Conservation (phyloP, 2,797 vertebrate species). For the Arctocebus calabarensis region DNA sequence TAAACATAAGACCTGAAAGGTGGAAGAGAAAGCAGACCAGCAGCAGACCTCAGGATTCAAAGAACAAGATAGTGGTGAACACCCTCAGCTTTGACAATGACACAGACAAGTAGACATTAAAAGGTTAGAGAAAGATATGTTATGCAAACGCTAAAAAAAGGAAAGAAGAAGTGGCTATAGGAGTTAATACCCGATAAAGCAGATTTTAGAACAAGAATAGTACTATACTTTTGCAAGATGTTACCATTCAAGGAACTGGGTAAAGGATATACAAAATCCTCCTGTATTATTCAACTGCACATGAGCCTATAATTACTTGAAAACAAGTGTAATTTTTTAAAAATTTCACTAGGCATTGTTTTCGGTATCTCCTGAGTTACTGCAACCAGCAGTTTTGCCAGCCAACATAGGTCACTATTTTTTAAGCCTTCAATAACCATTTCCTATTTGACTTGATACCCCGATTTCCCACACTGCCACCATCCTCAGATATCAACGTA, state of each 20-base stretch:
- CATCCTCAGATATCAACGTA: neutral
- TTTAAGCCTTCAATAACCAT: neutral
- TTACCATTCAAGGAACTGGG: neutral
- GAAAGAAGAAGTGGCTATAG: neutral
- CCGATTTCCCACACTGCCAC: neutral
- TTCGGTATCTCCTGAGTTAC: neutral
- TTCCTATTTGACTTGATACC: neutral
- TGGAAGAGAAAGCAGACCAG: neutral
- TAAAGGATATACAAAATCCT: neutral
- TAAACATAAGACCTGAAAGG: neutral
- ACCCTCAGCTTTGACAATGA: neutral
- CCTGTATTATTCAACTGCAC: neutral
- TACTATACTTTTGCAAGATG: neutral
- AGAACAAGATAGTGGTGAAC: neutral
- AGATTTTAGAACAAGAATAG: neutral
- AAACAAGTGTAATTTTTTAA: slow-evolving; percentile 15
- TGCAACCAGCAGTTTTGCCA: neutral
- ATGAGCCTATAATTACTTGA: neutral
- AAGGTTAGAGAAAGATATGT: neutral
- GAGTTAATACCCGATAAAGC: neutral
- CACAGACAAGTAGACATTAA: neutral
- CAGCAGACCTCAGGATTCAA: neutral
- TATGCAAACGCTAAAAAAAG: neutral
- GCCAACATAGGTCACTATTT: neutral
- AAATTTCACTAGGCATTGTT: neutral